Evolutionary conservation across 2,888 invertebrate species (phyloP).

Genomic region (Augochlorella aurata): DNA sequence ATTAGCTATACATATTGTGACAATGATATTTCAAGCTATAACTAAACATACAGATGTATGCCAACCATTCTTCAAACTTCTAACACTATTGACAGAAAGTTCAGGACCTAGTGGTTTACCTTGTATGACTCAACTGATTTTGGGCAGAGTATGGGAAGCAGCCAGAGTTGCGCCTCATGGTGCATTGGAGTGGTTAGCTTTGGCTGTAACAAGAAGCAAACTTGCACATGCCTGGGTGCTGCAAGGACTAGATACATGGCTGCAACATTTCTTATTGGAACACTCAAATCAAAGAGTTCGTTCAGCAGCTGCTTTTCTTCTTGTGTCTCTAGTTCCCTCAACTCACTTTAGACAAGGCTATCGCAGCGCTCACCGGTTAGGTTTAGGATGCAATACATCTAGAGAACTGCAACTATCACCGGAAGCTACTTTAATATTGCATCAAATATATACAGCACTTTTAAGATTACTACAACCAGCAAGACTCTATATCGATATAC

Average conservation of each 20-base stretch:
- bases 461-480: slow-evolving; percentile 91
- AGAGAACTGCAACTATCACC: slow-evolving; percentile 79
- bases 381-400: slow-evolving; percentile 83
- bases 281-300: slow-evolving; percentile 93
- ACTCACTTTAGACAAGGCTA: slow-evolving; percentile 95
- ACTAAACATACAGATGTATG: slow-evolving; percentile 95
- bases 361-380: slow-evolving; percentile 85
- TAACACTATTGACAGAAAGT: slow-evolving; percentile 93
- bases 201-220: slow-evolving; percentile 91
- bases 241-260: slow-evolving; percentile 95
- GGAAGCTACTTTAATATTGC: slow-evolving; percentile 85
- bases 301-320: slow-evolving; percentile 93
- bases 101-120: slow-evolving; percentile 92
- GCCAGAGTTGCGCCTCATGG: slow-evolving; percentile 96
- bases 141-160: slow-evolving; percentile 94
- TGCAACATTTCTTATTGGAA: slow-evolving; percentile 93
- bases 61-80: slow-evolving; percentile 95
- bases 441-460: slow-evolving; percentile 89
- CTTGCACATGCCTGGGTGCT: slow-evolving; percentile 95
- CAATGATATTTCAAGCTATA: slow-evolving; percentile 95
- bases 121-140: slow-evolving; percentile 94
- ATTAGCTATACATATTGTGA: slow-evolving; percentile 93
- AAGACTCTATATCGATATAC: slow-evolving; percentile 92
- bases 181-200: slow-evolving; percentile 94
- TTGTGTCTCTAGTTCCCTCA: slow-evolving; percentile 95